Base-by-base conservation (phyloP, 2,113 vertebrate species). In the Osmerus mordax region DNA sequence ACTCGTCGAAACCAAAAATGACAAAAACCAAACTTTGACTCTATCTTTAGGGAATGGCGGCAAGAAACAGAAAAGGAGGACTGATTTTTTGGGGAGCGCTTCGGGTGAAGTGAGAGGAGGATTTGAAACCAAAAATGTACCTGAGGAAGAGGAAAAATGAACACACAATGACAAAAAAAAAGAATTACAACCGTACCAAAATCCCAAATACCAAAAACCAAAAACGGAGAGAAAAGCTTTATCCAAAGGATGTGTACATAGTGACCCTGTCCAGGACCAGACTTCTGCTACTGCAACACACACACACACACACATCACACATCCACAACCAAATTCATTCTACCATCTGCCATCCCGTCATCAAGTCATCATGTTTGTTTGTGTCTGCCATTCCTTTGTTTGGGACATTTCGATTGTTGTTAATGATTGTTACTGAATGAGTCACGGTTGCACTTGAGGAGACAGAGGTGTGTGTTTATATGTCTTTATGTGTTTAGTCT, bases 161-260 rank as follows among this genome's bases (percentile, higher is more conserved):
- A 88, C 80, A 91, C 87, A 89, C 86, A 82, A 86, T 87, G 88
- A 89, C 84, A 87, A 84, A 88, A 85, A 81, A 83, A 74, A 75
- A 84, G 83, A 85, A 81, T 18, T 71, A 90, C 88, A 92, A 92
- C 88, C 89, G 91, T 87, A 92, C 91, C 91, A 91, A 92, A 92
- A 93, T 89, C 88, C 83, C 91, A 92, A 91, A 92, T 90, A 92
- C 91, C 91, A 93, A 91, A 91, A 89, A 91, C 89, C 90, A 90
- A 93, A 93, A 91, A 92, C 85, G 90, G 91, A 92, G 89, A 91
- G 91, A 93, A 92, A 91, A 93, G 92, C 92, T 92, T 93, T 93
- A 93, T 92, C 91, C 91, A 89, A 92, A 91, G 90, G 92, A 92
- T 87, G 82, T 92, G 91, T 93, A 93, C 85, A 92, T 92, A 92